phyloP scores from a whole-genome alignment of 2,797 vertebrate species.

The Falco berigora region DNA sequence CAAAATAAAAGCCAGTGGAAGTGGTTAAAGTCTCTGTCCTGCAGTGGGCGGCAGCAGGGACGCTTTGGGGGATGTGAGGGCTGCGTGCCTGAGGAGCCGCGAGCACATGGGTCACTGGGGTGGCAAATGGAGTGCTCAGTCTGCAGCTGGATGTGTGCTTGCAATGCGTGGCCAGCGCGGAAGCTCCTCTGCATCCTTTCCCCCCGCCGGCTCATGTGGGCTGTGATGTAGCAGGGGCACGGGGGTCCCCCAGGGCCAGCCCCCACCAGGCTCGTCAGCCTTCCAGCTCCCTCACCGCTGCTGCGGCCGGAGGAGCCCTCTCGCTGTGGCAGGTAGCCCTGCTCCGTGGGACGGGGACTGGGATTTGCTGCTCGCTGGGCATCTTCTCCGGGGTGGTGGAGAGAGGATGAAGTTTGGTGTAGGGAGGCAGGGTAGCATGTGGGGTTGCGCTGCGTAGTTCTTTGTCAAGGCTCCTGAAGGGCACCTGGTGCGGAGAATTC shows the following conservation, averaged over 20 bases:
- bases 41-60: background rate
- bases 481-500: background rate
- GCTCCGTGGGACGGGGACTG: rapidly evolving
- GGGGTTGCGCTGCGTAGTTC: rapidly evolving
- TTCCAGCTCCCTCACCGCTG: background rate
- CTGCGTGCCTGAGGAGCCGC: background rate
- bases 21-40: background rate
- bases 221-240: background rate
- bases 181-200: background rate
- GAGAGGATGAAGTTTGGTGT: background rate
- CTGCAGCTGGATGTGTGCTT: background rate
- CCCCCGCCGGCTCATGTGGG: background rate
- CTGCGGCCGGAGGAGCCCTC: background rate
- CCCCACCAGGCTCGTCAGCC: rapidly evolving
- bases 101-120: background rate
- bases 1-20: rapidly evolving
- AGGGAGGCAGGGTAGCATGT: background rate
- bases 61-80: background rate
- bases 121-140: background rate
- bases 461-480: background rate
- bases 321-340: background rate
- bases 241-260: background rate
- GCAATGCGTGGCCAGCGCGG: background rate
- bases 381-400: background rate
- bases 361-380: background rate